phyloP scores from a whole-genome alignment of 2,797 vertebrate genomes.

The Antrozous pallidus region DNA sequence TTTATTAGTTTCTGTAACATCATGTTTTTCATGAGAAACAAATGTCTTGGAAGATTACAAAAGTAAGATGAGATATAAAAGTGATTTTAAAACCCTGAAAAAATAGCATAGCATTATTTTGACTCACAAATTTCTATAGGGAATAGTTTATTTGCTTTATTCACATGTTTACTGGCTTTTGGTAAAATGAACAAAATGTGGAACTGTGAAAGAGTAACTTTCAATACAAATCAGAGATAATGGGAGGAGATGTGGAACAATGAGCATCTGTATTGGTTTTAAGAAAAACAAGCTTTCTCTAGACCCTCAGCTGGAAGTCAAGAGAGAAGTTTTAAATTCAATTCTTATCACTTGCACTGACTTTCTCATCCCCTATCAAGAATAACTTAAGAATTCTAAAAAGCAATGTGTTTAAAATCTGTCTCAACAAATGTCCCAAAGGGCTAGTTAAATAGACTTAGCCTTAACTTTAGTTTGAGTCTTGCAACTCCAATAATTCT shows the following conservation, averaged over 20 bases:
- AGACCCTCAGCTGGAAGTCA: slow-evolving; percentile 15
- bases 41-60: slow-evolving; percentile 48
- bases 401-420: slow-evolving; percentile 21
- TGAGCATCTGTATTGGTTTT: not conserved
- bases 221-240: not conserved
- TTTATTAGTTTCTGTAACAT: too few species aligned
- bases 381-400: slow-evolving; percentile 28
- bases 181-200: slow-evolving; percentile 17
- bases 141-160: slow-evolving; percentile 39
- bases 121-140: not conserved
- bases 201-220: not conserved
- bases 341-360: not conserved
- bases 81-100: slow-evolving; percentile 22
- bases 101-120: slow-evolving; percentile 12
- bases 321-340: slow-evolving; percentile 34
- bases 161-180: slow-evolving; percentile 18
- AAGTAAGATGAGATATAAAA: slow-evolving; percentile 55
- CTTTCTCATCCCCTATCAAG: not conserved
- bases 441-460: slow-evolving; percentile 45
- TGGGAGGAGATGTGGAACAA: not conserved
- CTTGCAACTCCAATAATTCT: slow-evolving; percentile 53
- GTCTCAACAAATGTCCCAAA: slow-evolving; percentile 49
- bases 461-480: slow-evolving; percentile 51
- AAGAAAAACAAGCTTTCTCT: slow-evolving; percentile 13
- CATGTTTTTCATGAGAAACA: slow-evolving; percentile 47